These are phyloP conservation scores for Propithecus deckenii DNA, from an alignment of 2,797 vertebrate species.

Conservation along the genomic window DNA sequence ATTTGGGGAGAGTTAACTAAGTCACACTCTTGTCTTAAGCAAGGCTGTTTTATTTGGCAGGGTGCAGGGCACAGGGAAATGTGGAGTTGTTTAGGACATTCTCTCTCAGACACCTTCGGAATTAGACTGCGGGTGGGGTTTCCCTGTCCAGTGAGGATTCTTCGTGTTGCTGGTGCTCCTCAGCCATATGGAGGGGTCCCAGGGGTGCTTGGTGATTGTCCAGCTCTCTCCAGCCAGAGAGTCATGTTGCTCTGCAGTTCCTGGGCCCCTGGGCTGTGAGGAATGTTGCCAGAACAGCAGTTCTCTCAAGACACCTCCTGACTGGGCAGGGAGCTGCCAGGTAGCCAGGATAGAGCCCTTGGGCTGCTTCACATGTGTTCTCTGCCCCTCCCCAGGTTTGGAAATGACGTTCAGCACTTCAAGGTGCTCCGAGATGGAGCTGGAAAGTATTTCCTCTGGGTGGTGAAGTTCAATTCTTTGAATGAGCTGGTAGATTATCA, in stretches of 20 bases:
- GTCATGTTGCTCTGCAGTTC: rapidly evolving
- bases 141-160: not conserved
- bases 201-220: rapidly evolving
- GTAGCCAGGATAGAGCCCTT: not conserved
- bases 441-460: conserved; percentile 99
- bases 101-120: not conserved
- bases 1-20: not conserved
- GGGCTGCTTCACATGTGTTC: not conserved
- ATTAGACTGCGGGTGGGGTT: not conserved
- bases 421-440: conserved; percentile 99
- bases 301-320: not conserved
- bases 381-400: conserved; percentile 88
- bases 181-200: not conserved
- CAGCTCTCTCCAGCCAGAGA: not conserved
- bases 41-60: not conserved
- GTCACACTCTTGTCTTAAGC: not conserved
- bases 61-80: not conserved
- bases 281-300: not conserved
- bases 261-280: not conserved
- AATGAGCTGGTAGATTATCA: conserved; percentile 99
- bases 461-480: conserved; percentile 99
- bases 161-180: not conserved
- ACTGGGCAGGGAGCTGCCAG: not conserved
- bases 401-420: conserved; percentile 99
- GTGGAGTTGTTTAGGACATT: rapidly evolving